phyloP scores from a whole-genome alignment of 2,888 invertebrate species.

The Acanthosoma haemorrhoidale region DNA sequence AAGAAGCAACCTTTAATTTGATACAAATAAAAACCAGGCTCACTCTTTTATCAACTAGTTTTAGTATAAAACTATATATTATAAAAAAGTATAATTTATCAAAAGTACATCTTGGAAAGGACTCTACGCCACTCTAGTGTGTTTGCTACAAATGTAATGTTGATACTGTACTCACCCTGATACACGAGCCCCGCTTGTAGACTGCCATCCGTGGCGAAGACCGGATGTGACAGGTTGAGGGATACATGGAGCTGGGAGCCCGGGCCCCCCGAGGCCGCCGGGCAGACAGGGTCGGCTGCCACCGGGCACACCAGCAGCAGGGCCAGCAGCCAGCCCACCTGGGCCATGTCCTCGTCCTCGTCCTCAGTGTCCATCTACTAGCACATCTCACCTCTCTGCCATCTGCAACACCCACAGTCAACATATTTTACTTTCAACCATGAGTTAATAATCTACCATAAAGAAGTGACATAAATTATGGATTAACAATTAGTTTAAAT shows the following conservation, averaged over 20 bases:
- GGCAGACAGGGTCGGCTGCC: conserved; percentile 24
- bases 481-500: no score
- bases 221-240: conserved; percentile 28
- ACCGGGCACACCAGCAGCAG: conserved; percentile 20
- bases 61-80: no score
- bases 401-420: neutral
- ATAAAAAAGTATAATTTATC: no score
- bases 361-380: conserved; percentile 7
- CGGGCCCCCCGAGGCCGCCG: neutral
- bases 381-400: neutral
- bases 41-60: no score
- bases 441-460: no score
- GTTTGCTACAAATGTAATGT: no score
- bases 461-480: no score
- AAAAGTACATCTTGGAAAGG: no score
- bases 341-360: conserved; percentile 11
- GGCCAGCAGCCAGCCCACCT: conserved; percentile 26
- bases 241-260: conserved; percentile 11
- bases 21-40: no score
- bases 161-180: conserved; percentile 6
- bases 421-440: no score
- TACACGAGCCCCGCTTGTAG: conserved; percentile 26
- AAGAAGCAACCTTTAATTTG: no score
- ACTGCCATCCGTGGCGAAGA: conserved; percentile 19
- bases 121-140: no score